Percentiles rank a stretch among this genome's conserved stretches.
Evolutionary conservation across 2,888 invertebrate species (phyloP).

Genomic region (Esperia sulphurella): DNA sequence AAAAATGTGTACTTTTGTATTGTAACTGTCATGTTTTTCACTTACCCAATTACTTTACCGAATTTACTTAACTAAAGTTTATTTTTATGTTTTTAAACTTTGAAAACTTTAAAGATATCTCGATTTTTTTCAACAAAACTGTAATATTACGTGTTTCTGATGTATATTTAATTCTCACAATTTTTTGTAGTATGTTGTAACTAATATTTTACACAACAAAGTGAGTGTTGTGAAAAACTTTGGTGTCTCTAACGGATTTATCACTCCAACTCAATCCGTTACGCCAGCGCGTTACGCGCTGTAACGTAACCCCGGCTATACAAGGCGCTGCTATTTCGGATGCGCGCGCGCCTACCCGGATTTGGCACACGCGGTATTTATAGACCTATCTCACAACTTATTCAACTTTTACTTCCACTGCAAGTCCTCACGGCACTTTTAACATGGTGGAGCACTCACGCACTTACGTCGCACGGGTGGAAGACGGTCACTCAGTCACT

Average conservation of each 20-base stretch:
- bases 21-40: no score
- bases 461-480: constrained; percentile 79
- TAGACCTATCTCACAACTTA: constrained; percentile 38
- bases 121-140: no score
- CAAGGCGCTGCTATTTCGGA: constrained; percentile 57
- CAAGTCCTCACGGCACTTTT: constrained; percentile 31
- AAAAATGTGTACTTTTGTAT: no score
- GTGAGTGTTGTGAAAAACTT: constrained; percentile 8
- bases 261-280: constrained; percentile 1
- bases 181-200: no score
- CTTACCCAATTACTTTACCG: no score
- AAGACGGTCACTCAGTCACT: constrained; percentile 75
- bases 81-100: background rate
- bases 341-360: constrained; percentile 39
- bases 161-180: no score
- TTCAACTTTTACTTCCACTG: constrained; percentile 31
- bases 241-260: no score
- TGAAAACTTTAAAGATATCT: no score
- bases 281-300: constrained; percentile 21
- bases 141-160: no score
- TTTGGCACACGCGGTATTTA: constrained; percentile 55
- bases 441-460: constrained; percentile 40
- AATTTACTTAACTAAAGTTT: no score
- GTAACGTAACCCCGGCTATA: constrained; percentile 72
- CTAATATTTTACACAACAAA: no score